Evolutionary conservation across 2,113 vertebrate species (phyloP).

Genomic region (Callionymus lyra): DNA sequence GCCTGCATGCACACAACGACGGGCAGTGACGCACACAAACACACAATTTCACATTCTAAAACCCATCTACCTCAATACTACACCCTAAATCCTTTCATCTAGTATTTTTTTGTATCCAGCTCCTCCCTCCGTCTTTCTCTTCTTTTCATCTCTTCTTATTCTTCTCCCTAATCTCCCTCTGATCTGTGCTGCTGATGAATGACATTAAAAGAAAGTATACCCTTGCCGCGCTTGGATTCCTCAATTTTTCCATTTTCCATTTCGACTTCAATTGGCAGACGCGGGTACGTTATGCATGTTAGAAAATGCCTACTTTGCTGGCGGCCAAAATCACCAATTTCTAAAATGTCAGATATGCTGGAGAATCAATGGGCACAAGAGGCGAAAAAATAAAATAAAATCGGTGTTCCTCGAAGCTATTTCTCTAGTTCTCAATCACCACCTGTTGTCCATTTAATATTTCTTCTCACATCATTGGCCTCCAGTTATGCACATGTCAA

Average conservation of each 20-base stretch:
- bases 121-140: slow-evolving; percentile 27
- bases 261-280: slow-evolving; percentile 10
- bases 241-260: slow-evolving; percentile 1
- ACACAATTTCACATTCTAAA: slow-evolving; percentile 14
- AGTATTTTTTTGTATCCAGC: slow-evolving; percentile 27
- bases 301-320: slow-evolving; percentile 1
- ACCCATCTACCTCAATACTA: slow-evolving; percentile 33
- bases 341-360: slow-evolving; percentile 12
- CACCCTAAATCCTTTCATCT: slow-evolving; percentile 53
- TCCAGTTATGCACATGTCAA: slow-evolving; percentile 10
- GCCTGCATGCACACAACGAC: slow-evolving; percentile 13
- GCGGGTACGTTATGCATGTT: slow-evolving; percentile 7
- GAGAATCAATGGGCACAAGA: slow-evolving; percentile 2
- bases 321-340: slow-evolving; percentile 7
- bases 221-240: neutral
- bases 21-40: slow-evolving; percentile 31
- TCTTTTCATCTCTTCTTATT: slow-evolving; percentile 34
- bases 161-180: slow-evolving; percentile 33
- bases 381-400: slow-evolving; percentile 7
- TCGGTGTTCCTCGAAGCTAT: slow-evolving; percentile 10
- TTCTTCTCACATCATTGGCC: neutral
- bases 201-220: slow-evolving; percentile 2
- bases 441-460: slow-evolving; percentile 5
- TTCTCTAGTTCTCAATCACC: slow-evolving; percentile 1
- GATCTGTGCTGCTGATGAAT: slow-evolving; percentile 33